These are phyloP conservation scores for Hyla sarda DNA, from an alignment of 2,113 vertebrate species.

Conservation along the genomic window DNA sequence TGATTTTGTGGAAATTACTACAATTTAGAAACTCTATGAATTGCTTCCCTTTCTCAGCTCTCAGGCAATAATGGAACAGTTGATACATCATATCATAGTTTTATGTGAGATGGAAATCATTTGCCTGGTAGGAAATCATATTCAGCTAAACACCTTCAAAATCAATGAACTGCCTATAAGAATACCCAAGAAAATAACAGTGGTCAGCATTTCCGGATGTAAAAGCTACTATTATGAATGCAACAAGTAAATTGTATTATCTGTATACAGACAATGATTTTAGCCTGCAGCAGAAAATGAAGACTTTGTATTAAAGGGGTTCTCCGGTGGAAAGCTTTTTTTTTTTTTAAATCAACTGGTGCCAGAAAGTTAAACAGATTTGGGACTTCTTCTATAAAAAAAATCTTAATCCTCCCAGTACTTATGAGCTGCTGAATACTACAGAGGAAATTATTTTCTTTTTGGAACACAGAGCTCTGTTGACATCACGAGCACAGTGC, in stretches of 20 bases:
- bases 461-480: too few species aligned
- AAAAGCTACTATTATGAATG: conserved; percentile 21
- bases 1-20: not conserved
- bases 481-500: too few species aligned
- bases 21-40: not conserved
- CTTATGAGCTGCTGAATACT: too few species aligned
- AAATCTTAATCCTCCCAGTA: too few species aligned
- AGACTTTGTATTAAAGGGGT: not conserved
- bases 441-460: too few species aligned
- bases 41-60: not conserved
- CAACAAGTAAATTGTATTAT: conserved; percentile 31
- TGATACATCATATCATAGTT: conserved; percentile 5
- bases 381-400: too few species aligned
- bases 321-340: too few species aligned
- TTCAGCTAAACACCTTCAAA: conserved; percentile 31
- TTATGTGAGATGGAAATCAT: conserved; percentile 17
- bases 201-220: conserved; percentile 22
- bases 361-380: too few species aligned
- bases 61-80: not conserved
- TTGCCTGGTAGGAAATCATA: conserved; percentile 17
- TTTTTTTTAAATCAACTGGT: too few species aligned
- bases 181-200: conserved; percentile 16
- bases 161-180: conserved; percentile 18
- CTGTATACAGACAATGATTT: conserved; percentile 9
- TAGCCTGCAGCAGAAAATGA: not conserved